Evolutionary conservation across 2,797 vertebrate genomes (phyloP).

Genomic region (Liasis olivaceus): DNA sequence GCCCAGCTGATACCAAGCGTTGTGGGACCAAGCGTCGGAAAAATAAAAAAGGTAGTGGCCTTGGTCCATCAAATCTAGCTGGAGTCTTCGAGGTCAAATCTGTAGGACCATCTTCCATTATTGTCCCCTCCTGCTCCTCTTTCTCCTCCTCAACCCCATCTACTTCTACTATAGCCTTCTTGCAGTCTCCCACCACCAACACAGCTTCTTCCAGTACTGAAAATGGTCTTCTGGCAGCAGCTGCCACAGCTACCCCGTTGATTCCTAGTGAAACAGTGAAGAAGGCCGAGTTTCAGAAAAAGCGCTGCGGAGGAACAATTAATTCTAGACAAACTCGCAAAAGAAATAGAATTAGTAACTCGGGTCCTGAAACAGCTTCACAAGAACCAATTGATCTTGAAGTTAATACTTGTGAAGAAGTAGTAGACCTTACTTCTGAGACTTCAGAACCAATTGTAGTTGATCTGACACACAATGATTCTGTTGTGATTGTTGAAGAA

Average conservation of each 20-base stretch:
- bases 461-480: constrained; percentile 90
- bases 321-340: constrained; percentile 29
- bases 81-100: constrained; percentile 5
- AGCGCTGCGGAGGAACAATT: constrained; percentile 31
- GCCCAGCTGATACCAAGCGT: constrained; percentile 26
- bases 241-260: neutral
- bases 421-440: constrained; percentile 94
- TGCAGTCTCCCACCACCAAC: neutral
- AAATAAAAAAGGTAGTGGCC: neutral
- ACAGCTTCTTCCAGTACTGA: neutral
- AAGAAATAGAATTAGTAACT: neutral
- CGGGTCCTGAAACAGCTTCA: neutral
- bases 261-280: constrained; percentile 7
- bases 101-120: neutral
- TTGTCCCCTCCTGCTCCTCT: neutral
- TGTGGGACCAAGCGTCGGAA: constrained; percentile 18
- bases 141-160: constrained; percentile 1
- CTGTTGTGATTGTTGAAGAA: constrained; percentile 82
- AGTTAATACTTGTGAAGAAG: constrained; percentile 77
- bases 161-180: neutral
- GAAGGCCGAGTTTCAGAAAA: constrained; percentile 5
- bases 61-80: neutral
- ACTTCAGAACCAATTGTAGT: constrained; percentile 87
- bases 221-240: neutral
- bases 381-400: constrained; percentile 36